phyloP scores from a whole-genome alignment of 2,888 invertebrate genomes.

The Spodoptera exigua region DNA sequence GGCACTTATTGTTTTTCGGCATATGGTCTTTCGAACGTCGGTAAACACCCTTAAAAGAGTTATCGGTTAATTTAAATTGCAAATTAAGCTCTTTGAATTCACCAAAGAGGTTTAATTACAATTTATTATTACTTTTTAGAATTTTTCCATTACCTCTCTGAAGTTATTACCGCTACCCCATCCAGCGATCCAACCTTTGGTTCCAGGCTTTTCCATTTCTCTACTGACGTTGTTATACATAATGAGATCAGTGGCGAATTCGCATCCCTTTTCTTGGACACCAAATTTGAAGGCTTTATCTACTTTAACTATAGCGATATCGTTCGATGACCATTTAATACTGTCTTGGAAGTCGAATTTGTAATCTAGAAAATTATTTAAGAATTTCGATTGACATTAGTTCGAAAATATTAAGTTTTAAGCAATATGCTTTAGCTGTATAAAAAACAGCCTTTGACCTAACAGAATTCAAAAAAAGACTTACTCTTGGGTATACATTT shows the following conservation, averaged over 20 bases:
- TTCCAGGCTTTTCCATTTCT: constrained; percentile 81
- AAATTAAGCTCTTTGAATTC: too few species aligned
- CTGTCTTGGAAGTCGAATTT: constrained; percentile 87
- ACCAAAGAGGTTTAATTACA: too few species aligned
- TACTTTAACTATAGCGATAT: constrained; percentile 84
- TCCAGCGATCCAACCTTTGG: constrained; percentile 81
- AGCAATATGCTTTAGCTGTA: too few species aligned
- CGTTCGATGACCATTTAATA: constrained; percentile 85
- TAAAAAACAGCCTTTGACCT: too few species aligned
- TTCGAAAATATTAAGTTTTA: too few species aligned
- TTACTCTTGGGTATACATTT: constrained; percentile 86
- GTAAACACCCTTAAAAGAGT: constrained; percentile 76
- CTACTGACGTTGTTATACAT: constrained; percentile 81
- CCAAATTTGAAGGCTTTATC: constrained; percentile 82
- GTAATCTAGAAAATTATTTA: constrained; percentile 71
- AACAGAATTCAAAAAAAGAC: too few species aligned
- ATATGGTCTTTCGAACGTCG: constrained; percentile 71
- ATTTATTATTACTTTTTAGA: too few species aligned
- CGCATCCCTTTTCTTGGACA: constrained; percentile 76
- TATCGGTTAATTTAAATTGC: too few species aligned
- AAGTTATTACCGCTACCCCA: constrained; percentile 86
- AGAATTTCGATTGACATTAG: too few species aligned
- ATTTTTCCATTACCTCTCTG: constrained; percentile 74
- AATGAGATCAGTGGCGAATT: constrained; percentile 74
- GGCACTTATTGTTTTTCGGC: constrained; percentile 76